A percentile compares a stretch with the other conserved stretches of the same genome.
Conservation (phyloP, 1,140 invertebrate genomes). For the Spodoptera frugiperda region DNA sequence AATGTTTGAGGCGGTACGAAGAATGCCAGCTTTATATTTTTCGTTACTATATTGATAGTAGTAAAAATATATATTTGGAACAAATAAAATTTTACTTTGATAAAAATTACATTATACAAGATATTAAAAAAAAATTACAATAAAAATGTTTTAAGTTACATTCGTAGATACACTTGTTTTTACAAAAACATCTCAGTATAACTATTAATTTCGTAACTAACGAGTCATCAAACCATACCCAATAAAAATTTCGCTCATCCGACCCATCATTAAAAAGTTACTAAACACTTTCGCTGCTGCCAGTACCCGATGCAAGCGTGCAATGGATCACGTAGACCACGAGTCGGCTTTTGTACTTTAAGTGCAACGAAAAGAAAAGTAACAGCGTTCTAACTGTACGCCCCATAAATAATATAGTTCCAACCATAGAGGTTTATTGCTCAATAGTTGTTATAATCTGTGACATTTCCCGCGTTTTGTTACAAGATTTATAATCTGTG, state of each 20-base stretch:
- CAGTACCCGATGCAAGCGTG: slow-evolving; percentile 48
- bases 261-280: neutral
- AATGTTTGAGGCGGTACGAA: too few relatives aligned
- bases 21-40: too few relatives aligned
- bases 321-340: slow-evolving; percentile 53
- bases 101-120: too few relatives aligned
- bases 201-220: neutral
- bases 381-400: neutral
- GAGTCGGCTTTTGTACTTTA: neutral
- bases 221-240: neutral
- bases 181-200: neutral
- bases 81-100: too few relatives aligned
- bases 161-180: too few relatives aligned
- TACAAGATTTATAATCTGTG: too few relatives aligned
- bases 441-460: neutral
- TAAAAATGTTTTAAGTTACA: too few relatives aligned
- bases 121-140: too few relatives aligned
- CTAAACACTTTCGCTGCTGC: slow-evolving; percentile 38
- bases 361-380: slow-evolving; percentile 19
- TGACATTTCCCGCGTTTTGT: too few relatives aligned
- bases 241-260: neutral
- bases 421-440: neutral
- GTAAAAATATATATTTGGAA: too few relatives aligned
- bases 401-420: neutral
- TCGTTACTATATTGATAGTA: too few relatives aligned